Conservation (phyloP, 2,797 vertebrate species). For the Meriones psammophilus region DNA sequence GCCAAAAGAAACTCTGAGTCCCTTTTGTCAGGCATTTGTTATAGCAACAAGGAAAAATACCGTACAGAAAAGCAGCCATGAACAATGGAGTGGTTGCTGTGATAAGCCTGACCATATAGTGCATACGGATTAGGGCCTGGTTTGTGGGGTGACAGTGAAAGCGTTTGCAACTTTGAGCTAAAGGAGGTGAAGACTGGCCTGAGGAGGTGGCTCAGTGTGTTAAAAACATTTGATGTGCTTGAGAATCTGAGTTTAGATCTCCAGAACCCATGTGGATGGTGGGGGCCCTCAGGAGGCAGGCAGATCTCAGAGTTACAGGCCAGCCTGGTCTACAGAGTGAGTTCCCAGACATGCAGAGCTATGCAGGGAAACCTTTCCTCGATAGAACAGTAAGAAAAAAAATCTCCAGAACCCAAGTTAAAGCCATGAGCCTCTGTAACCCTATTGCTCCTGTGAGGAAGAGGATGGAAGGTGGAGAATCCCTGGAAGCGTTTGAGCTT, state of each 20-base stretch:
- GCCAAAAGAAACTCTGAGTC: not conserved
- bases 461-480: not conserved
- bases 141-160: not conserved
- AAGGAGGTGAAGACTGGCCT: not conserved
- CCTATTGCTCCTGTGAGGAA: not conserved
- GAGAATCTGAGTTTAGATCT: not conserved
- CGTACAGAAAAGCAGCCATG: not conserved
- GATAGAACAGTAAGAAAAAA: too few relatives aligned
- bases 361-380: too few relatives aligned
- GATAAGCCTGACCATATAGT: too few relatives aligned
- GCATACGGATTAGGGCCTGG: not conserved
- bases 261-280: not conserved
- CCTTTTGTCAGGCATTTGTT: not conserved
- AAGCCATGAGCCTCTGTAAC: not conserved
- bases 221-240: not conserved
- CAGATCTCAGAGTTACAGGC: too few relatives aligned
- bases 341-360: too few relatives aligned
- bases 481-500: not conserved
- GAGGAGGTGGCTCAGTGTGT: too few relatives aligned
- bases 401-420: not conserved
- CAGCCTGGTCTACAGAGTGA: too few relatives aligned
- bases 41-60: not conserved
- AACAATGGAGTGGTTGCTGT: not conserved
- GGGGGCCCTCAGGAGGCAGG: too few relatives aligned
- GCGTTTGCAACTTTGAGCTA: not conserved